These are phyloP conservation scores for Torymus tubicola DNA, from an alignment of 2,888 invertebrate species.

Conservation along the genomic window DNA sequence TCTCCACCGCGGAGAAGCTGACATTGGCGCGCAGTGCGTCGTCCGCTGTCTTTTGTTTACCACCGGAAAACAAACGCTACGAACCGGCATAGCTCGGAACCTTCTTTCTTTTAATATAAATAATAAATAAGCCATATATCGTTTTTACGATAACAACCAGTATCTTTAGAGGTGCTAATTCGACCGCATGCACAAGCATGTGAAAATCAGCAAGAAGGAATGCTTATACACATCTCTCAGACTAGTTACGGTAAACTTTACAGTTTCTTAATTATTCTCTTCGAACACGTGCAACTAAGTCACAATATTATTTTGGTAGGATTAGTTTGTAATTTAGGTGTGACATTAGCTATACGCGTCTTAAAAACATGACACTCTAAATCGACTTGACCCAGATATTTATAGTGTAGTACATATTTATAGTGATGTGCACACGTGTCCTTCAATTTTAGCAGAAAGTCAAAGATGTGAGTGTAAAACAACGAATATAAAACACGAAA, in stretches of 20 bases:
- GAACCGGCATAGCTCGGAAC: no score
- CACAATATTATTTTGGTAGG: not conserved
- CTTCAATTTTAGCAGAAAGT: slow-evolving; percentile 36
- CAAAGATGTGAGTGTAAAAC: slow-evolving; percentile 1
- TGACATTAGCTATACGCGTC: no score
- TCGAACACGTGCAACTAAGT: no score
- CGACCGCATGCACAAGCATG: no score
- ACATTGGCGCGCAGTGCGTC: slow-evolving; percentile 11
- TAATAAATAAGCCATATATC: no score
- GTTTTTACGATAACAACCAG: no score
- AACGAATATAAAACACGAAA: not conserved
- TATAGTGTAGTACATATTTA: slow-evolving; percentile 45
- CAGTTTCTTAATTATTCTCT: no score
- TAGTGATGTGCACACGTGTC: slow-evolving; percentile 24
- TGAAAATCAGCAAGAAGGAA: no score
- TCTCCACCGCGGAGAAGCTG: not conserved
- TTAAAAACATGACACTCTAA: not conserved
- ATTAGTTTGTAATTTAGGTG: not conserved
- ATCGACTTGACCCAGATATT: slow-evolving; percentile 47
- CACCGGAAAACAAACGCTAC: slow-evolving; percentile 27
- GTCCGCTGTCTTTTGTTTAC: slow-evolving; percentile 14
- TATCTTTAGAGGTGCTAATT: no score
- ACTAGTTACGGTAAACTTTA: no score
- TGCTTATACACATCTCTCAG: no score
- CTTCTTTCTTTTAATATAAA: no score